A percentile compares a stretch with the other conserved stretches of the same genome.
phyloP scores from a whole-genome alignment of 2,113 vertebrate species.

The Panurus biarmicus region DNA sequence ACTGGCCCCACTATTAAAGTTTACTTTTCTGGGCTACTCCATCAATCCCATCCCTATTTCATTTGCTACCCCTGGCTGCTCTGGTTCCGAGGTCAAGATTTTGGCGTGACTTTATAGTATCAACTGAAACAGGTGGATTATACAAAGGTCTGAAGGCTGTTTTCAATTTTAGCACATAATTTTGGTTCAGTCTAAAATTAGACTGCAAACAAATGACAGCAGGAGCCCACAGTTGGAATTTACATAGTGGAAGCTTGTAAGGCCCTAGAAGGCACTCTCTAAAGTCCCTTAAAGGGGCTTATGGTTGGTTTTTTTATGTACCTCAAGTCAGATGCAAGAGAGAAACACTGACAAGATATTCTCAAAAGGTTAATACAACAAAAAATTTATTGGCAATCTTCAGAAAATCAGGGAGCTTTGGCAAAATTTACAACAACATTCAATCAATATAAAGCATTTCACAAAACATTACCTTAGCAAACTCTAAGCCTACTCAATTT shows the following conservation, averaged over 20 bases:
- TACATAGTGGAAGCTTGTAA: neutral
- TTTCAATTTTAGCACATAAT: neutral
- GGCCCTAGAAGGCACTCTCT: neutral
- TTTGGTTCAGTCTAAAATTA: neutral
- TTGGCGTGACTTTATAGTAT: neutral
- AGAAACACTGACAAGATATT: neutral
- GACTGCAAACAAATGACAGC: neutral
- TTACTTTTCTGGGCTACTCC: too few relatives aligned
- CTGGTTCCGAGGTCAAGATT: too few relatives aligned
- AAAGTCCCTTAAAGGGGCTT: neutral
- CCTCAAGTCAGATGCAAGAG: neutral
- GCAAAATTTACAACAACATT: neutral
- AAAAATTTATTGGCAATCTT: neutral
- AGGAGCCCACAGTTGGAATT: neutral
- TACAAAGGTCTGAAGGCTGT: neutral
- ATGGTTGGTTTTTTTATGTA: accelerated
- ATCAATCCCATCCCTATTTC: too few relatives aligned
- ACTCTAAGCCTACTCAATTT: neutral
- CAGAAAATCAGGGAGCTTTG: neutral
- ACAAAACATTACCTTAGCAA: neutral
- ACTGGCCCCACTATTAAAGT: too few relatives aligned
- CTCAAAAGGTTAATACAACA: neutral
- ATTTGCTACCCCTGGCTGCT: too few relatives aligned
- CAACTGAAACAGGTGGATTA: neutral
- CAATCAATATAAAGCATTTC: neutral